Percentiles rank a stretch among this genome's conserved stretches.
Conservation (phyloP, 2,113 vertebrate genomes). For the Neotoma lepida region DNA sequence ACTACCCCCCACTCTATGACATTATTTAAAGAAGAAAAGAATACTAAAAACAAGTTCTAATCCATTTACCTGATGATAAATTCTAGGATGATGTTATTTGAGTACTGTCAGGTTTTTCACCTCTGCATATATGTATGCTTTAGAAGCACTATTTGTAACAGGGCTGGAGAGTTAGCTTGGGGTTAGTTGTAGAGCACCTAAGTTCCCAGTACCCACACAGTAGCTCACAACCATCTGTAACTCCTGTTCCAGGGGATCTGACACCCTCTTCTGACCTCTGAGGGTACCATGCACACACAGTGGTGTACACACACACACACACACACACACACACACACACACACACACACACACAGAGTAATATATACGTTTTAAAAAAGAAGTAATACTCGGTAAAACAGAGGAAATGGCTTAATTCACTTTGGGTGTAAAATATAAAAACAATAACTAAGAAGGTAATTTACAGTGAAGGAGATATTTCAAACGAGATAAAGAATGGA, state of each 20-base stretch:
- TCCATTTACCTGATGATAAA: slow-evolving; percentile 42
- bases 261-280: not conserved
- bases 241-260: not conserved
- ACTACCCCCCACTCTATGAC: not conserved
- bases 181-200: not conserved
- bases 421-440: slow-evolving; percentile 18
- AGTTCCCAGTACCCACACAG: not conserved
- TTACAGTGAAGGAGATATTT: not conserved
- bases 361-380: not conserved
- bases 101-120: slow-evolving; percentile 28
- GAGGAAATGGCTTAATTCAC: slow-evolving; percentile 1
- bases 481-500: not conserved
- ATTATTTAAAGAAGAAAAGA: not conserved
- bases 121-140: not conserved
- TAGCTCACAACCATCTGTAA: not conserved
- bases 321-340: not conserved
- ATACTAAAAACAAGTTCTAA: slow-evolving; percentile 43
- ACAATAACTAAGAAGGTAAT: slow-evolving; percentile 42
- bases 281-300: not conserved
- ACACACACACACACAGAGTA: not conserved
- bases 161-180: not conserved
- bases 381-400: slow-evolving; percentile 18
- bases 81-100: not conserved
- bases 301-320: not conserved
- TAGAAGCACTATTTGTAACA: not conserved